phyloP scores from a whole-genome alignment of 2,113 vertebrate species.

The Tympanuchus pallidicinctus region DNA sequence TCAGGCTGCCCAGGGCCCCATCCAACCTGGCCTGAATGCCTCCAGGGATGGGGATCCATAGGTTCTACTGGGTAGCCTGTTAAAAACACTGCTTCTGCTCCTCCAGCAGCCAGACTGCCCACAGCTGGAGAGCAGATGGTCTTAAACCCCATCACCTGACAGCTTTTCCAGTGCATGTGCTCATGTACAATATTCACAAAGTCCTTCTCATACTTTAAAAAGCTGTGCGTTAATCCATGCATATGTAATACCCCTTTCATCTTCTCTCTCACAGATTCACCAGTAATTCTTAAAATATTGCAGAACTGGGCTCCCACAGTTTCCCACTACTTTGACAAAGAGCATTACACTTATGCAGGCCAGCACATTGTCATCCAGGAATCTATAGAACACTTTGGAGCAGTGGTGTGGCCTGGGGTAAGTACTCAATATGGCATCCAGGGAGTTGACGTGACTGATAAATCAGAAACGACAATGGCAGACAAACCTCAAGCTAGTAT shows the following conservation, averaged over 20 bases:
- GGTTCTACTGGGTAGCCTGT: not conserved
- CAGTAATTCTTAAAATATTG: conserved; percentile 54
- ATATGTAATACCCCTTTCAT: not conserved
- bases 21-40: not conserved
- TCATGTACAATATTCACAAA: rapidly evolving
- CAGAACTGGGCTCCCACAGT: conserved; percentile 75
- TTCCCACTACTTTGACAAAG: conserved; percentile 78
- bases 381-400: conserved; percentile 80
- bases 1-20: not conserved
- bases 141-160: not conserved
- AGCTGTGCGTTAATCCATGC: not conserved
- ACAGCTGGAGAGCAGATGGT: too few relatives aligned
- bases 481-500: not conserved
- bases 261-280: conserved; percentile 59
- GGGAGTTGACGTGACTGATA: not conserved
- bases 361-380: conserved; percentile 79
- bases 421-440: not conserved
- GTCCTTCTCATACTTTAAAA: not conserved
- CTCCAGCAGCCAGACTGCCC: not conserved
- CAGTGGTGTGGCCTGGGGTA: conserved; percentile 82
- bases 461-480: not conserved
- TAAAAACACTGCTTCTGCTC: not conserved
- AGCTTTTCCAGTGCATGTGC: not conserved
- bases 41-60: not conserved
- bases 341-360: conserved; percentile 73